Evolutionary conservation across 2,113 vertebrate species (phyloP).

Genomic region (Gnathonemus longibarbis): DNA sequence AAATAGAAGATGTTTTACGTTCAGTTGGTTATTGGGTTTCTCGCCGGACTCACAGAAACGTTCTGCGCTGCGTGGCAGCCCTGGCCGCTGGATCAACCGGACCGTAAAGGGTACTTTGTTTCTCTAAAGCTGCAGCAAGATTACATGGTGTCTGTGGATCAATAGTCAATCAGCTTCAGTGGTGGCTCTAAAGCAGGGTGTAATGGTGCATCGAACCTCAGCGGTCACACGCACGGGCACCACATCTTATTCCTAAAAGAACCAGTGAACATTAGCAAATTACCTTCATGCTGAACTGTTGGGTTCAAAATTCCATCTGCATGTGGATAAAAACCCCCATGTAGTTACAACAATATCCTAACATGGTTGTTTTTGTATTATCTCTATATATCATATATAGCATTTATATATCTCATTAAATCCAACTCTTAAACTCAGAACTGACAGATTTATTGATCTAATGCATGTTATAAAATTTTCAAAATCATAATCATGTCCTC

Average conservation of each 20-base stretch:
- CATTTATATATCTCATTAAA: background rate
- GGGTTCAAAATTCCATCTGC: background rate
- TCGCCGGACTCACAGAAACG: background rate
- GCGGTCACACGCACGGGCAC: background rate
- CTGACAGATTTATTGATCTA: background rate
- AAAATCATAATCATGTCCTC: background rate
- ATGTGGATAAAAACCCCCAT: background rate
- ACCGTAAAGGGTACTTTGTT: slow-evolving; percentile 1
- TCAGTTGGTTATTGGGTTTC: background rate
- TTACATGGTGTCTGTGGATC: slow-evolving; percentile 5
- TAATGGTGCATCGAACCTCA: slow-evolving; percentile 3
- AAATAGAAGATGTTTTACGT: background rate
- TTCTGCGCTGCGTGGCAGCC: background rate
- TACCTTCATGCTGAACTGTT: background rate
- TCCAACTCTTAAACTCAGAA: background rate
- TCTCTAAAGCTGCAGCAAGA: background rate
- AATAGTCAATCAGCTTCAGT: slow-evolving; percentile 3
- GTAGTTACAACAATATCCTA: background rate
- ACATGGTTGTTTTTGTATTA: background rate
- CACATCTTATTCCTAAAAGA: background rate
- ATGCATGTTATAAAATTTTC: background rate
- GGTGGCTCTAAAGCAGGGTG: background rate
- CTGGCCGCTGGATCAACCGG: background rate
- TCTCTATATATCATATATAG: background rate
- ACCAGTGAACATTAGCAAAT: background rate